Percentiles rank a stretch among this genome's conserved stretches.
Conservation (phyloP, 1,140 invertebrate genomes). For the Battus philenor region DNA sequence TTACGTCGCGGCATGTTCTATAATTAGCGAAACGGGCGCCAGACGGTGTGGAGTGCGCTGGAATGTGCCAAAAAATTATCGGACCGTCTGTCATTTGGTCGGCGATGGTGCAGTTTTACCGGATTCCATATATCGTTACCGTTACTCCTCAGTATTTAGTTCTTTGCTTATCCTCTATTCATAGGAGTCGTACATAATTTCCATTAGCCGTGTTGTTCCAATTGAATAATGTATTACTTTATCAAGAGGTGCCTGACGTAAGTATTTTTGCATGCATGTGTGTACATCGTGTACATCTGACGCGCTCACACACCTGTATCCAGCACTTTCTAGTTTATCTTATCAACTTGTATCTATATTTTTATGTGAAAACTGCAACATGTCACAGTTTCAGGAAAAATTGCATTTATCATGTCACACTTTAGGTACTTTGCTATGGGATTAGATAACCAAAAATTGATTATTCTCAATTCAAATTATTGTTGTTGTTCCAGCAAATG, state of each 20-base stretch:
- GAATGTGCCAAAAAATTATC: slow-evolving; percentile 50
- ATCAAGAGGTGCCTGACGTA: slow-evolving; percentile 44
- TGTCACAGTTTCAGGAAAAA: slow-evolving; percentile 5
- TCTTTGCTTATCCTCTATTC: too few relatives aligned
- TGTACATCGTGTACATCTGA: slow-evolving; percentile 19
- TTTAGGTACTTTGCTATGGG: too few relatives aligned
- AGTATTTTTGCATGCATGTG: slow-evolving; percentile 33
- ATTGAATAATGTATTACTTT: slow-evolving; percentile 40
- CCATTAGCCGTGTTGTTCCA: slow-evolving; percentile 25
- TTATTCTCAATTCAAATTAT: too few relatives aligned
- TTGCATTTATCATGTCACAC: slow-evolving; percentile 8
- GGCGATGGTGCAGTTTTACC: slow-evolving; percentile 28
- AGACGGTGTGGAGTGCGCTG: slow-evolving; percentile 47
- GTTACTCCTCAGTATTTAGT: too few relatives aligned
- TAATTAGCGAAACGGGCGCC: slow-evolving; percentile 59
- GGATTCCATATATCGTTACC: slow-evolving; percentile 36
- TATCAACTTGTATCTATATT: slow-evolving; percentile 12
- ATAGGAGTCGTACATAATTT: too few relatives aligned
- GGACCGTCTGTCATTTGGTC: slow-evolving; percentile 43
- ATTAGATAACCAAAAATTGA: too few relatives aligned
- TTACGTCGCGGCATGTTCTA: slow-evolving; percentile 71
- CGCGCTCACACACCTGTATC: slow-evolving; percentile 14
- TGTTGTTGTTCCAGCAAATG: neutral
- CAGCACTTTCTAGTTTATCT: slow-evolving; percentile 17
- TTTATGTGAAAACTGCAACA: slow-evolving; percentile 11